Conservation (phyloP, 2,888 invertebrate genomes). For the Allacma fusca region DNA sequence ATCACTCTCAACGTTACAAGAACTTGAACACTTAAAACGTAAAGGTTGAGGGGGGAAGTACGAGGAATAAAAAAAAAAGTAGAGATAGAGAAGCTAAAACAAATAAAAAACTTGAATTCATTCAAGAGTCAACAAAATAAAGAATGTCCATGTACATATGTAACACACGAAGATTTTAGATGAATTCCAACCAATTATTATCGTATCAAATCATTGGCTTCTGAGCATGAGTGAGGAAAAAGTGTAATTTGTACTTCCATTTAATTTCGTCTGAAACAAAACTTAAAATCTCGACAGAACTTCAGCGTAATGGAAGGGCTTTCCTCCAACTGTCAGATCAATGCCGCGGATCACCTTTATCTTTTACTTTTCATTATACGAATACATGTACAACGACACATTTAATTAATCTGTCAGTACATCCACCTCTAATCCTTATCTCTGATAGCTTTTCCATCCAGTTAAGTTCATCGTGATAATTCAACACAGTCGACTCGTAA, state of each 20-base stretch:
- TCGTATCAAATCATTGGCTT: neutral
- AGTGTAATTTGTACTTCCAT: neutral
- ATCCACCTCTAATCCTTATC: conserved; percentile 16
- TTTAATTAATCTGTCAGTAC: conserved; percentile 55
- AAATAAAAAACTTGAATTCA: no score
- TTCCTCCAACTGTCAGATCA: conserved; percentile 30
- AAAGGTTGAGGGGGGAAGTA: no score
- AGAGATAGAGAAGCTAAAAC: no score
- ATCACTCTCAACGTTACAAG: no score
- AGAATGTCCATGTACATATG: no score
- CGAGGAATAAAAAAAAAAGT: no score
- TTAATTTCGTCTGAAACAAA: no score
- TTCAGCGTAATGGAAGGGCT: conserved; percentile 28
- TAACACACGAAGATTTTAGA: neutral
- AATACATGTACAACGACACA: conserved; percentile 51
- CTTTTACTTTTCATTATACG: conserved; percentile 59
- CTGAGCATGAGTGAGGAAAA: neutral
- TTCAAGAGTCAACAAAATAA: no score
- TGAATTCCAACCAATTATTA: neutral
- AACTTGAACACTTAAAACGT: no score
- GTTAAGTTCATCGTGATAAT: neutral
- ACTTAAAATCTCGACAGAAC: neutral
- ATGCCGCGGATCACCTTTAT: conserved; percentile 45
- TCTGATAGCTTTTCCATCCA: conserved; percentile 3
- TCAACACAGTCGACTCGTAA: neutral